Conservation (phyloP, 2,888 invertebrate species). For the Erannis defoliaria region DNA sequence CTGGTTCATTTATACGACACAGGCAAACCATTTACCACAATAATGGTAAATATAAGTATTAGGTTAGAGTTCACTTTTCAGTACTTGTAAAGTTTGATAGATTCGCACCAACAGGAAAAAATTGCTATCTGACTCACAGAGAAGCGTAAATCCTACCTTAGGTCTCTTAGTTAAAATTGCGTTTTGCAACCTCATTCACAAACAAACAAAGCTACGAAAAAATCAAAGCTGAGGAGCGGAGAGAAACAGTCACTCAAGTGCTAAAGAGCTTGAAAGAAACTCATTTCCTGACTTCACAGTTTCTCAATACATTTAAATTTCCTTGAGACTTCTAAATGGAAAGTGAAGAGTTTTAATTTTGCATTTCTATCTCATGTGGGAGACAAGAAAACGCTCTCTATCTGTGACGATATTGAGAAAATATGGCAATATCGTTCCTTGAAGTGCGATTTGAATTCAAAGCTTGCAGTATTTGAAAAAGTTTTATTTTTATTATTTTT, state of each 20-base stretch:
- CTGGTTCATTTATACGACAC: too few relatives aligned
- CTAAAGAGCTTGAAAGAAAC: constrained; percentile 80
- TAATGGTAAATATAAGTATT: too few relatives aligned
- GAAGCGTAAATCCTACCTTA: too few relatives aligned
- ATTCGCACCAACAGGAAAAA: neutral
- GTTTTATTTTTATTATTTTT: too few relatives aligned
- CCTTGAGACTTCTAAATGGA: constrained; percentile 68
- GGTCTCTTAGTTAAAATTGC: neutral
- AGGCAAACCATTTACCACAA: too few relatives aligned
- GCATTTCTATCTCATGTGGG: constrained; percentile 70
- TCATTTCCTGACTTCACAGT: constrained; percentile 76
- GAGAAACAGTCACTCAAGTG: constrained; percentile 76
- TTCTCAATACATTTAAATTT: constrained; percentile 85
- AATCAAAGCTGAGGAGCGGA: constrained; percentile 63
- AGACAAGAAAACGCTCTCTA: constrained; percentile 69
- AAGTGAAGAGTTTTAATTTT: constrained; percentile 77
- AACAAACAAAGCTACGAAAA: constrained; percentile 43
- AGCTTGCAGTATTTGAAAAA: constrained; percentile 8
- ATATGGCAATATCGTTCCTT: constrained; percentile 17
- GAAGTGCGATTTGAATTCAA: constrained; percentile 17
- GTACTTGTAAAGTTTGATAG: too few relatives aligned
- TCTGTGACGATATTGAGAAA: constrained; percentile 27
- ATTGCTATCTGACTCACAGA: too few relatives aligned
- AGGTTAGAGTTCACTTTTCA: too few relatives aligned
- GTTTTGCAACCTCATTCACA: constrained; percentile 14